Conservation (phyloP, 2,888 invertebrate species). For the Phyllotreta cruciferae region DNA sequence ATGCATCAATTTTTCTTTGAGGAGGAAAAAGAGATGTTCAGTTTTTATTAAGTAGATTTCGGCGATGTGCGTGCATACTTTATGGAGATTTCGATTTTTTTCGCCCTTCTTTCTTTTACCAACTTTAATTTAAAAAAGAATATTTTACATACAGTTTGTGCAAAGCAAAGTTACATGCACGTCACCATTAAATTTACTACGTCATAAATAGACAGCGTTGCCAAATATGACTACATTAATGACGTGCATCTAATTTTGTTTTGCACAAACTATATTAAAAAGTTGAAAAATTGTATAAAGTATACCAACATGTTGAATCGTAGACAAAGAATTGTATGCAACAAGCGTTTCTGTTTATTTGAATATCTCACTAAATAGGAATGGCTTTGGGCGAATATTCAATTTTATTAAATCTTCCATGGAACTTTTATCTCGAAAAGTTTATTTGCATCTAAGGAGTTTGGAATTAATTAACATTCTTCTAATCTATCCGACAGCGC, state of each 20-base stretch:
- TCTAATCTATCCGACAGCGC: conserved; percentile 55
- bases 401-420: conserved; percentile 42
- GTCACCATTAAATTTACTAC: too few relatives aligned
- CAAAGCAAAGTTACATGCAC: too few relatives aligned
- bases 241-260: too few relatives aligned
- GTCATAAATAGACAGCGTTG: too few relatives aligned
- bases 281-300: too few relatives aligned
- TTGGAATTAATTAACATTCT: conserved; percentile 59
- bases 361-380: background rate
- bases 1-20: conserved; percentile 35
- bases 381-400: conserved; percentile 25
- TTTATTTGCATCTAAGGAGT: conserved; percentile 52
- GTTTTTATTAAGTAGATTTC: conserved; percentile 33
- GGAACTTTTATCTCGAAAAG: conserved; percentile 50
- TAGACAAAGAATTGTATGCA: conserved; percentile 2
- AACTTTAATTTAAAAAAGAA: conserved; percentile 57
- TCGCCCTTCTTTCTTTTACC: conserved; percentile 49
- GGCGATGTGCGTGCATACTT: conserved; percentile 53
- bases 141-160: conserved; percentile 57
- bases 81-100: conserved; percentile 49
- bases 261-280: too few relatives aligned
- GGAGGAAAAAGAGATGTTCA: conserved; percentile 30
- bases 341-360: background rate
- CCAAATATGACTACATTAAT: too few relatives aligned
- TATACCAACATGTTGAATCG: too few relatives aligned